Conservation (phyloP, 2,888 invertebrate genomes). For the Leptinotarsa peninsularis region DNA sequence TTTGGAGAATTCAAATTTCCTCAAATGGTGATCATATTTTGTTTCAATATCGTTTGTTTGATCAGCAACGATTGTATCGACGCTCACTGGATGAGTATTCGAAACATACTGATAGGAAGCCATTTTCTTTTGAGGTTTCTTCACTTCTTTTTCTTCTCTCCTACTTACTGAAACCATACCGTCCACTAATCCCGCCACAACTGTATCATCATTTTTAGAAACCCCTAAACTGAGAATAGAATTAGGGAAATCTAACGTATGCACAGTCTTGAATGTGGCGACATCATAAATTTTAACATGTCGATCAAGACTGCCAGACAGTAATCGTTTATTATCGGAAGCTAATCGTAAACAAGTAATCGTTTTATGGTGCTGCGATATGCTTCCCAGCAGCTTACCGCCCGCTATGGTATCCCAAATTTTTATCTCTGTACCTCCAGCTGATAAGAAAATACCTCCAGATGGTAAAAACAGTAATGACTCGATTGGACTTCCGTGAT, state of each 20-base stretch:
- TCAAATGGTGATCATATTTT: slow-evolving; percentile 78
- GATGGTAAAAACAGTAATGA: slow-evolving; percentile 88
- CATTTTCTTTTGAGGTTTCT: slow-evolving; percentile 68
- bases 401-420: slow-evolving; percentile 95
- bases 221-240: slow-evolving; percentile 88
- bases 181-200: slow-evolving; percentile 93
- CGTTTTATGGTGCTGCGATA: slow-evolving; percentile 96
- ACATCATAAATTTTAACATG: slow-evolving; percentile 95
- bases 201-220: slow-evolving; percentile 80
- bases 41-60: slow-evolving; percentile 65
- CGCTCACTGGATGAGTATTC: slow-evolving; percentile 53
- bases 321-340: slow-evolving; percentile 82
- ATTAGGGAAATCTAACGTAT: slow-evolving; percentile 91
- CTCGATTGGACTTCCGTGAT: slow-evolving; percentile 93
- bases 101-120: slow-evolving; percentile 68
- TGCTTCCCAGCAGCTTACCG: slow-evolving; percentile 84
- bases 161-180: slow-evolving; percentile 89
- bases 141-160: slow-evolving; percentile 72
- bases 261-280: slow-evolving; percentile 85
- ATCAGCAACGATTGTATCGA: slow-evolving; percentile 70
- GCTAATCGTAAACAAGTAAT: slow-evolving; percentile 88
- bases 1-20: slow-evolving; percentile 85
- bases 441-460: slow-evolving; percentile 90
- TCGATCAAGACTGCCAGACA: slow-evolving; percentile 92
- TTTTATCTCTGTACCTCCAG: slow-evolving; percentile 82